Percentiles rank a stretch among this genome's conserved stretches.
Evolutionary conservation across 2,797 vertebrate species (phyloP).

Genomic region (Spondyliosoma cantharus): DNA sequence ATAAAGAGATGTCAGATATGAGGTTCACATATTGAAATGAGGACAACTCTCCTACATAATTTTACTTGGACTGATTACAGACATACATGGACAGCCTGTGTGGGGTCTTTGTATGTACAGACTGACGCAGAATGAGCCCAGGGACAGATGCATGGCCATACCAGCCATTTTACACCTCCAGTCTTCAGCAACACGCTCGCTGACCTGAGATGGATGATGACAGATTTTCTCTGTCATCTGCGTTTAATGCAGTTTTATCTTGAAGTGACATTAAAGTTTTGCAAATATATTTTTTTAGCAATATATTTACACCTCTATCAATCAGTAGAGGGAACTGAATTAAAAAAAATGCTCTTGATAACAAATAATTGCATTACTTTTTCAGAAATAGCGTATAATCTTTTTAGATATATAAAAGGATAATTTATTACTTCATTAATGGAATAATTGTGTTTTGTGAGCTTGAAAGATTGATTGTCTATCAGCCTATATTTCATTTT

Average conservation of each 20-base stretch:
- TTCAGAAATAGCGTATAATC: not conserved
- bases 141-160: slow-evolving; percentile 77
- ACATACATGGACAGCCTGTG: not conserved
- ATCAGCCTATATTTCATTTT: not conserved
- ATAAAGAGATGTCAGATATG: slow-evolving; percentile 9
- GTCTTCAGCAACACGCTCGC: slow-evolving; percentile 55
- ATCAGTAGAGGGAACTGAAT: not conserved
- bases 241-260: not conserved
- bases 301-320: not conserved
- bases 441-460: not conserved
- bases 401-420: not conserved
- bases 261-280: slow-evolving; percentile 18
- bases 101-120: slow-evolving; percentile 51
- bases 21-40: not conserved
- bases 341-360: not conserved
- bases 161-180: slow-evolving; percentile 84
- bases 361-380: not conserved
- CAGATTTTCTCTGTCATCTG: slow-evolving; percentile 53
- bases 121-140: slow-evolving; percentile 47
- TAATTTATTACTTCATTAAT: not conserved
- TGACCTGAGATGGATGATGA: slow-evolving; percentile 81
- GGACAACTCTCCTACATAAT: not conserved
- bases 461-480: not conserved
- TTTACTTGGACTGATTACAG: slow-evolving; percentile 19
- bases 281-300: not conserved